These are phyloP conservation scores for Cervus canadensis DNA, from an alignment of 2,113 vertebrate species.

Conservation along the genomic window DNA sequence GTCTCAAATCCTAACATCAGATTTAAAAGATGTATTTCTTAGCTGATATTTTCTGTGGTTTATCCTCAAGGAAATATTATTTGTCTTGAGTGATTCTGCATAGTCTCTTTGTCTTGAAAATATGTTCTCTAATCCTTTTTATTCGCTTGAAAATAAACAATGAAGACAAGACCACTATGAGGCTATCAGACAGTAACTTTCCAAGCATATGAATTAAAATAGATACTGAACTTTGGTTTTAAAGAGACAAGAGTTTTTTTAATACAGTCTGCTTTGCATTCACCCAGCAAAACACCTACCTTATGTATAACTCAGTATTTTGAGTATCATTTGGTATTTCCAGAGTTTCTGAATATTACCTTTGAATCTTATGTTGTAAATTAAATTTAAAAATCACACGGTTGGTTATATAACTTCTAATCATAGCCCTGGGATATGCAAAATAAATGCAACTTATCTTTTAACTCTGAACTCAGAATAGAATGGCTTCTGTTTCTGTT, in stretches of 20 bases:
- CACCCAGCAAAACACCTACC: background rate
- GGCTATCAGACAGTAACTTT: background rate
- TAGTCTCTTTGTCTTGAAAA: slow-evolving; percentile 28
- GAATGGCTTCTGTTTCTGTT: slow-evolving; percentile 1
- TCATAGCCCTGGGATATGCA: background rate
- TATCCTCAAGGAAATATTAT: slow-evolving; percentile 34
- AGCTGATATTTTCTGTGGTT: background rate
- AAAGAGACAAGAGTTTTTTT: background rate
- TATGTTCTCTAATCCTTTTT: background rate
- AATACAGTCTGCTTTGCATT: background rate
- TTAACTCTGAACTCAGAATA: background rate
- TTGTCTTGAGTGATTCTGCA: background rate
- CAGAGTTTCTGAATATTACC: background rate
- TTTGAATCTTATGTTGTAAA: background rate
- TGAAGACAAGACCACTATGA: background rate
- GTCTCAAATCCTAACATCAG: background rate
- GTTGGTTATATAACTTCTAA: background rate
- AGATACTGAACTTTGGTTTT: background rate
- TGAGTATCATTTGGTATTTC: background rate
- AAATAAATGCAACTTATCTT: slow-evolving; percentile 16
- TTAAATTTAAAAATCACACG: background rate
- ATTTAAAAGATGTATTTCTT: slow-evolving; percentile 42
- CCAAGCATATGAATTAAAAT: background rate
- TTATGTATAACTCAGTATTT: background rate
- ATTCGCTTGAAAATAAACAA: slow-evolving; percentile 45